Conservation (phyloP, 1,140 invertebrate species). For the Plodia interpunctella region DNA sequence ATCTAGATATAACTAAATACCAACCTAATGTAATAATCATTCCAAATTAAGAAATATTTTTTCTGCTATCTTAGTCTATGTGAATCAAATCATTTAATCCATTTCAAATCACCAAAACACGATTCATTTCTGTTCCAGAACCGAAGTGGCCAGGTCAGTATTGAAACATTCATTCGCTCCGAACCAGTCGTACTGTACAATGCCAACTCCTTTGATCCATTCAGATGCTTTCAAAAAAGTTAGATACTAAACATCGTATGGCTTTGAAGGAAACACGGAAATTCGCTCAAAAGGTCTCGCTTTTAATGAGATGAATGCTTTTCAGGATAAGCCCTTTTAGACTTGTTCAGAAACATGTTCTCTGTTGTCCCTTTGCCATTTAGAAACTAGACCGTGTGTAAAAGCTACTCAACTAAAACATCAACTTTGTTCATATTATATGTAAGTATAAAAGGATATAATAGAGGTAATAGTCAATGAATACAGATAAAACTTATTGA, state of each 20-base stretch:
- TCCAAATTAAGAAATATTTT: background rate
- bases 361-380: conserved; percentile 4
- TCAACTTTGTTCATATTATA: too few species aligned
- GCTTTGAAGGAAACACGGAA: conserved; percentile 28
- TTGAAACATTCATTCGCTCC: background rate
- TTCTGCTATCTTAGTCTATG: too few species aligned
- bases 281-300: conserved; percentile 34
- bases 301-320: conserved; percentile 40
- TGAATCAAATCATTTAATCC: background rate
- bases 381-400: background rate
- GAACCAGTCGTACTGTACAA: background rate
- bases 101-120: background rate
- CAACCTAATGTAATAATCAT: too few species aligned
- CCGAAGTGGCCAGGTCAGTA: background rate
- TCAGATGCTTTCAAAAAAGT: conserved; percentile 24
- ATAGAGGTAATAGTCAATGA: too few species aligned
- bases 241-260: conserved; percentile 16
- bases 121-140: background rate
- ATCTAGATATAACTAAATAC: too few species aligned
- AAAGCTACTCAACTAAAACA: too few species aligned
- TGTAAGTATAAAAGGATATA: too few species aligned
- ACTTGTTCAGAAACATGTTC: conserved; percentile 3
- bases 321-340: conserved; percentile 32
- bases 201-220: conserved; percentile 20
- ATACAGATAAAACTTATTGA: too few species aligned